phyloP scores from a whole-genome alignment of 2,888 invertebrate species.

The Eledona agricola region DNA sequence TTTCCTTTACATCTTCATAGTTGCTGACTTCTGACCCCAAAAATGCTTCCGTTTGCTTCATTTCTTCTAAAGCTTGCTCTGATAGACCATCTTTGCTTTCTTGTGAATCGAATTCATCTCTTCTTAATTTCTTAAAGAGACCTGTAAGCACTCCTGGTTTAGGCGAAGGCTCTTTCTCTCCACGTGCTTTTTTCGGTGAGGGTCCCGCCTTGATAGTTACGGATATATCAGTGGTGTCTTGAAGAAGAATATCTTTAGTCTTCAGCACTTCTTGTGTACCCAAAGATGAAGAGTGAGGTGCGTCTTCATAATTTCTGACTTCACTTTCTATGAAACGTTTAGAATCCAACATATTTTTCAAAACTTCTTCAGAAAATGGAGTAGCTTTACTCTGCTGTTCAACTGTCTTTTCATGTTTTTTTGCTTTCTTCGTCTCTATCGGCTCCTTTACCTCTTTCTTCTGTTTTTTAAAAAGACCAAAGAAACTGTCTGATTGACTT shows the following conservation, averaged over 20 bases:
- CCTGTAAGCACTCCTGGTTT: conserved; percentile 12
- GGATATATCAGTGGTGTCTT: too few species aligned
- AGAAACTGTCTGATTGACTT: conserved; percentile 31
- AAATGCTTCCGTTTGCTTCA: conserved; percentile 43
- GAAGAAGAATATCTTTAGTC: conserved; percentile 1
- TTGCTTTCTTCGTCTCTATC: conserved; percentile 6
- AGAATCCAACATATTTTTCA: conserved; percentile 41
- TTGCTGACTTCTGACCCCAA: conserved; percentile 43
- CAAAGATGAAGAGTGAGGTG: too few species aligned
- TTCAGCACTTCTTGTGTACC: neutral
- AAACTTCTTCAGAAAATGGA: conserved; percentile 39
- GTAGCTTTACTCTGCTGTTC: too few species aligned
- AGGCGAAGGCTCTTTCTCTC: conserved; percentile 30
- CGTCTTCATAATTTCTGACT: conserved; percentile 45
- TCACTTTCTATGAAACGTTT: conserved; percentile 43
- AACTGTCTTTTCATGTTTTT: conserved; percentile 34
- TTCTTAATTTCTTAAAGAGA: conserved; percentile 10
- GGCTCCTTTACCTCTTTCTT: conserved; percentile 35
- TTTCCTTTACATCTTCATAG: conserved; percentile 43
- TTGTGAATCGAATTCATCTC: conserved; percentile 15
- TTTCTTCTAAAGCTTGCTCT: conserved; percentile 38
- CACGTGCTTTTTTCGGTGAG: conserved; percentile 35
- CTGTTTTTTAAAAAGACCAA: conserved; percentile 41
- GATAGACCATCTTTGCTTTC: conserved; percentile 32
- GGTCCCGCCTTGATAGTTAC: conserved; percentile 21